Conservation (phyloP, 2,113 vertebrate genomes). For the Anolis sagrei region DNA sequence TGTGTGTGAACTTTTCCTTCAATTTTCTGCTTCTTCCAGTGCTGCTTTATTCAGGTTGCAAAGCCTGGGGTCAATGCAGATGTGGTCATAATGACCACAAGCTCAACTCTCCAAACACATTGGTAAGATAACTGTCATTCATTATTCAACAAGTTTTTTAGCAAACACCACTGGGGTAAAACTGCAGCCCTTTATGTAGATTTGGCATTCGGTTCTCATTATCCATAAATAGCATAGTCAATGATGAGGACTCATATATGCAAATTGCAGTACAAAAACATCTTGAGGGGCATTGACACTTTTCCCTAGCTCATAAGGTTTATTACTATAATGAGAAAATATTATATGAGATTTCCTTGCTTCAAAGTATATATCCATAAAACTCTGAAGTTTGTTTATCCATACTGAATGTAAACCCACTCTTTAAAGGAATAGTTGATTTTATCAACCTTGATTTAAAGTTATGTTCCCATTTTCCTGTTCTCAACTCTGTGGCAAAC, state of each 20-base stretch:
- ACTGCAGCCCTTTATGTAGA: too few species aligned
- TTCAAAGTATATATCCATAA: not conserved
- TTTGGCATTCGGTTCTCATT: not conserved
- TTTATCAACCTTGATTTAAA: too few species aligned
- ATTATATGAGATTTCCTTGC: not conserved
- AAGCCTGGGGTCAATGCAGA: too few species aligned
- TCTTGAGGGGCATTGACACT: not conserved
- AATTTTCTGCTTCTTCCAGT: not conserved
- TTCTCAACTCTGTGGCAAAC: too few species aligned
- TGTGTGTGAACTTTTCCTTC: not conserved
- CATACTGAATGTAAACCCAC: too few species aligned
- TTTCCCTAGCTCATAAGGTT: not conserved
- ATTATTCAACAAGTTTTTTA: not conserved
- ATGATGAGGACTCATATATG: too few species aligned
- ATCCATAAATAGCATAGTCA: not conserved
- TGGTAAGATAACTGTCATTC: not conserved
- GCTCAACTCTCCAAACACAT: too few species aligned
- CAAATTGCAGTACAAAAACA: too few species aligned
- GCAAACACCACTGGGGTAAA: not conserved
- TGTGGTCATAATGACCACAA: not conserved
- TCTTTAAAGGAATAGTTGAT: too few species aligned
- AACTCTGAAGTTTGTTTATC: not conserved
- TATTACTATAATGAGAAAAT: not conserved
- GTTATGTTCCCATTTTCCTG: too few species aligned
- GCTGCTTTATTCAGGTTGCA: not conserved